Base-by-base conservation (phyloP, 64 coral and sea anemone species). In the Stichodactyla mertensii region DNA sequence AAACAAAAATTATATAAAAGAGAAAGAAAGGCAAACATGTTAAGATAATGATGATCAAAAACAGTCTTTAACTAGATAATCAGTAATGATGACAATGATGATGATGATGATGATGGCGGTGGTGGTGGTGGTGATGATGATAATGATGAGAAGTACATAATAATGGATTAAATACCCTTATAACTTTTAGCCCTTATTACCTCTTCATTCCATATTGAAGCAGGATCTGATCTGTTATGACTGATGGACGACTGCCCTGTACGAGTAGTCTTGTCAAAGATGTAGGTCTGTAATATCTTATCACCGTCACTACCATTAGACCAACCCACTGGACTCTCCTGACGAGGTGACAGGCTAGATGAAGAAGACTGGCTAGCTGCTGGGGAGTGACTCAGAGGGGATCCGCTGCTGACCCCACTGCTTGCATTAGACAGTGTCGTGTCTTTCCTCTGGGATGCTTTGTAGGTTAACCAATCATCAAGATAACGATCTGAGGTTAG, bases 301-400 rank as follows among this genome's bases (percentile, higher is more conserved):
- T 89, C 91, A 77, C 84, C 85, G 22, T 96, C 94, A 27, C 88
- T 87, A 6, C 90, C 84, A 55, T 74, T 15, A 57, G 86, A 88
- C 94, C 94, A 96, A 10, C 87, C 88, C 18, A 96, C 79, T 45
- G 94, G 94, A 14, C 89, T 92, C 56, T 92, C 90, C 70, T 91
- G 89, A 55, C 94, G 81, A 60, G 91, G 94, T 15, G 94, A 96
- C 24, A 96, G 86, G 85, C 94, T 96, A 13, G 91, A 92, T 60
- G 83, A 66, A 16, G 94, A 96, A 13, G 94, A 92, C 71, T 96
- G 94, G 55, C 94, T 96, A 2, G 94, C 94, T 54, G 94, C 88
- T 18, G 94, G 94, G 55, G 94, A 96, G 88, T 88, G 94, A 64
- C 94, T 96, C 0, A 96, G 80, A 31, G 94, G 94, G 55, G 94